Base-by-base conservation (phyloP, 2,113 vertebrate species). In the Alectura lathami region DNA sequence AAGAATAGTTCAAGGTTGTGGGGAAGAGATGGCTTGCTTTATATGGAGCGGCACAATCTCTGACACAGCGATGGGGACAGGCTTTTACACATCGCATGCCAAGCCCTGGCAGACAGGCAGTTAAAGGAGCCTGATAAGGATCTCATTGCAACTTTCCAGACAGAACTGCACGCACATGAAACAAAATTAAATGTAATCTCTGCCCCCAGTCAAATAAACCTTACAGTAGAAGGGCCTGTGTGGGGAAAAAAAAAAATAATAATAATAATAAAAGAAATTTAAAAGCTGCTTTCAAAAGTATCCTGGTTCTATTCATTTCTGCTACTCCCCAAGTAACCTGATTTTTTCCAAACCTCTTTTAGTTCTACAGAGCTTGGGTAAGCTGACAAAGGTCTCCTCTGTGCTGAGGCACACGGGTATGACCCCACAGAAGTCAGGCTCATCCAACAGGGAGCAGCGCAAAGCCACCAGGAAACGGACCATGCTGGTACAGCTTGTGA, bases 61-160 rank as follows among this genome's bases (percentile, higher is more conserved):
- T 95, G 83, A 72, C 79, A 75, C 60, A 45, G 43, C 79, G 78
- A 32, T 7, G 8, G 6, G 83, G 56, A 90, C 73, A 76, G 73
- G 34, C 84, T 89, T 88, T 62, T 56, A 78, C 40, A 51, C 81
- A 67, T 54, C 91, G n/a, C 24, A 48, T 95, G 93, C 88, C 92
- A 94, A 91, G 62, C 27, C 69, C 69, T 91, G 80, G 90, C 95
- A 96, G 42, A 91, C 30, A 95, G 53, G 66, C 72, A 73, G 78
- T 88, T 93, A 95, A 95, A 86, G 75, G 69, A 86, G 80, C 57
- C 73, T 68, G 94, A 96, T 88, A 96, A 95, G 90, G 80, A 97
- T 93, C 95, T 69, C 86, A 95, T 57, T 45, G 16, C 90, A 93
- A 73, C 73, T 78, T 90, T 62, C 80, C 86, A 95, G 86, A 56